Base-by-base conservation (phyloP, 2,888 invertebrate species). In the Tetramorium bicarinatum region DNA sequence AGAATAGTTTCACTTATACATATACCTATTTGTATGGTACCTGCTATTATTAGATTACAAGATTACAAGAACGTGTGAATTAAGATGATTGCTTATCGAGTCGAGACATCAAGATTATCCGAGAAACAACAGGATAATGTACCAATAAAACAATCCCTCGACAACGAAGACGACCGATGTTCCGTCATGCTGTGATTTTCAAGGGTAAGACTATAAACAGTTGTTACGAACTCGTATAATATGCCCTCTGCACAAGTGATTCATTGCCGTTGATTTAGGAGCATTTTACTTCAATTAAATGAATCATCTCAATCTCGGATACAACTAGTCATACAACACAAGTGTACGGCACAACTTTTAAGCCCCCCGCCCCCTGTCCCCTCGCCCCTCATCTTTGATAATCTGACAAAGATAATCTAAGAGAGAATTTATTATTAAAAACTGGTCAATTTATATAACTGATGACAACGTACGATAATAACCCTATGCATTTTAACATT, bases 31-130 rank as follows among this genome's bases (percentile, higher is more conserved):
- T 88, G 4, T 4, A 29, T 29, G 2, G 29, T 29, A 34, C 29
- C 29, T 34, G 85, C 21, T 25, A 34, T 85, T 80, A 88, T 88
- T 84, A 88, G 64, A 34, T 34, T 34, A 34, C 52, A 79, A 89
- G 82, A 88, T 88, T 88, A 85, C 84, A 66, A 69, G 80, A 87
- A 82, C 87, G 88, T 85, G 79, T 41, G 52, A 87, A 88, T 85
- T 88, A 82, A 87, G 85, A 62, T 72, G 64, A 29, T 83, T 83
- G 64, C 85, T 88, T 85, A 82, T 81, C 87, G 80, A 84, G 72
- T 87, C 64, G 87, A 87, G 87, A 89, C 49, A 49, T 76, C 59
- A 44, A 34, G 29, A 74, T 76, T 76, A 76, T 21, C 21, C 34
- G 15, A 34, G n/a, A 34, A 34, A 21, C 49, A 21, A 75, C 74